These are phyloP conservation scores for Girardinichthys multiradiatus DNA, from an alignment of 2,113 vertebrate genomes.

Conservation along the genomic window DNA sequence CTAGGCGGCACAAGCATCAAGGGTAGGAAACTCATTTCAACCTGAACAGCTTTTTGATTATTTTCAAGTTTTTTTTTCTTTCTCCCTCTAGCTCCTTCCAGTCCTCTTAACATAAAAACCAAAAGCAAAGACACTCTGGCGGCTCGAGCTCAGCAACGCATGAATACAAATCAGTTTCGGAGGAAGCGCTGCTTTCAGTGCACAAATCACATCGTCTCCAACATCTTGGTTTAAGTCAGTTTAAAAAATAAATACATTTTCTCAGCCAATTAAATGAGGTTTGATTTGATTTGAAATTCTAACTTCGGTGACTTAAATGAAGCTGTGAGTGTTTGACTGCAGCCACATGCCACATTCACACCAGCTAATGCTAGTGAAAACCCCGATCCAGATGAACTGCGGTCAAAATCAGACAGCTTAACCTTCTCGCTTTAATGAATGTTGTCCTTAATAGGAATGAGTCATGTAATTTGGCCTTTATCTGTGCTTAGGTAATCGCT, in stretches of 20 bases:
- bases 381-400: background rate
- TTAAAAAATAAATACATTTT: constrained; percentile 20
- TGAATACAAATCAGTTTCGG: constrained; percentile 67
- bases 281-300: constrained; percentile 20
- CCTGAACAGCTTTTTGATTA: constrained; percentile 67
- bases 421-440: constrained; percentile 22
- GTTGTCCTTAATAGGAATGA: constrained; percentile 12
- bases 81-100: constrained; percentile 15
- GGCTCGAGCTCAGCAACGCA: constrained; percentile 47
- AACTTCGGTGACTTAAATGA: constrained; percentile 29
- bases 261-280: constrained; percentile 19
- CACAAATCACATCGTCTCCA: constrained; percentile 28
- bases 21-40: constrained; percentile 68
- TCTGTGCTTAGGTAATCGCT: constrained; percentile 27
- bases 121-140: constrained; percentile 44
- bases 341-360: constrained; percentile 13
- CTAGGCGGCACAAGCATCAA: constrained; percentile 37
- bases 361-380: constrained; percentile 15
- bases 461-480: constrained; percentile 37
- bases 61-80: constrained; percentile 48
- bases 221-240: constrained; percentile 31
- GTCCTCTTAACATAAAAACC: constrained; percentile 55
- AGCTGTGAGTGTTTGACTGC: constrained; percentile 8
- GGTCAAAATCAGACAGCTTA: constrained; percentile 22
- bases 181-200: constrained; percentile 48